Base-by-base conservation (phyloP, 1,140 invertebrate species). In the Mya arenaria region DNA sequence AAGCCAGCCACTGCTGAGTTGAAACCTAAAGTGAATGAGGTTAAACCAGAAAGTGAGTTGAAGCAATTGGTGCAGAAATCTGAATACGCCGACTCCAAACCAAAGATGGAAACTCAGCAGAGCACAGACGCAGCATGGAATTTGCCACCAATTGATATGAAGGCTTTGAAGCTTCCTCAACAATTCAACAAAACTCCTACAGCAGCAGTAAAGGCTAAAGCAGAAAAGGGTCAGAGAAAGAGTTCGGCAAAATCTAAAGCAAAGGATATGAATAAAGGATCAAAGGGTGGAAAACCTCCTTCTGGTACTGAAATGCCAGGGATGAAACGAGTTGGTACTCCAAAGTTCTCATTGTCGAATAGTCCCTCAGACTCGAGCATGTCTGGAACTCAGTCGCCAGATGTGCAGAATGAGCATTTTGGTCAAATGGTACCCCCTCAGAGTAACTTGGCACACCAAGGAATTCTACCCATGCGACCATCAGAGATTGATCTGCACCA, bases 401-500 rank as follows among this genome's bases (percentile, higher is more conserved):
- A 56, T n/a, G n/a, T n/a, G n/a, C n/a, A n/a, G n/a, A n/a, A n/a
- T n/a, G n/a, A n/a, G n/a, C n/a, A n/a, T n/a, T n/a, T n/a, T n/a
- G n/a, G n/a, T n/a, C n/a, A n/a, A n/a, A n/a, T n/a, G n/a, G n/a
- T n/a, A n/a, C n/a, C n/a, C n/a, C n/a, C n/a, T n/a, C n/a, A n/a
- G n/a, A n/a, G n/a, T n/a, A n/a, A n/a, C n/a, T n/a, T n/a, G n/a
- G n/a, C 48, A 1, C 19, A 52, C 48, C 48, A 52, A n/a, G 48
- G 48, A 17, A 52, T 17, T 32, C 19, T 80, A n/a, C 55, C 62
- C 13, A 69, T 65, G 19, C 13, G 77, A 60, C 77, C 77, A 30
- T 80, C 77, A 44, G 77, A 80, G n/a, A 80, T 80, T n/a, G 77
- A 80, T 68, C 41, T 80, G 6, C 77, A 80, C 34, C 65, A 80